These are phyloP conservation scores for Notocelia uddmanniana DNA, from an alignment of 2,888 invertebrate genomes.

Conservation along the genomic window DNA sequence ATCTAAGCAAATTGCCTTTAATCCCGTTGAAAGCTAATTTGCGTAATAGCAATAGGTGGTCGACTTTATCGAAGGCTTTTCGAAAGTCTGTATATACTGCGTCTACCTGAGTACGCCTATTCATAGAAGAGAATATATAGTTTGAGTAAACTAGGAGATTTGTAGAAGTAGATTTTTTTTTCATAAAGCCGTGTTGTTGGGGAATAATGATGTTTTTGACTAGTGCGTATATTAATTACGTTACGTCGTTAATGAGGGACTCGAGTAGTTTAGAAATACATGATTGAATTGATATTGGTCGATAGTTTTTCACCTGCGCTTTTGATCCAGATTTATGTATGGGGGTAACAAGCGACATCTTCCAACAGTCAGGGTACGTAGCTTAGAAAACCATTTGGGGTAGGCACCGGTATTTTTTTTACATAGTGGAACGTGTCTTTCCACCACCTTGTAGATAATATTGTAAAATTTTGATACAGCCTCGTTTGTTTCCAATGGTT, in stretches of 20 bases:
- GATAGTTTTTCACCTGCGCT: not conserved
- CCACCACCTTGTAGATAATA: not conserved
- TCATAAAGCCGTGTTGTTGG: constrained; percentile 41
- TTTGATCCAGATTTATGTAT: constrained; percentile 8
- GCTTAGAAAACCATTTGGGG: constrained; percentile 3
- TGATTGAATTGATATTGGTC: constrained; percentile 1
- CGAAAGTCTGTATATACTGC: too few relatives aligned
- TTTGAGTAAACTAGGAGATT: too few relatives aligned
- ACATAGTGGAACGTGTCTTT: not conserved
- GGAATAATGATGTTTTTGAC: not conserved
- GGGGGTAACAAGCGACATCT: not conserved
- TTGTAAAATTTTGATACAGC: not conserved
- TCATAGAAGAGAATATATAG: too few relatives aligned
- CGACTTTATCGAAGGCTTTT: too few relatives aligned
- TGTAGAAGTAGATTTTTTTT: constrained; percentile 4
- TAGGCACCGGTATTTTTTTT: not conserved
- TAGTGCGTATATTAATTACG: not conserved
- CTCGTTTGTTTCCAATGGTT: not conserved
- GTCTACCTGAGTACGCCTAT: too few relatives aligned
- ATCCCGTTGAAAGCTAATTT: too few relatives aligned
- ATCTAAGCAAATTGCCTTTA: too few relatives aligned
- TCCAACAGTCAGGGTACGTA: not conserved
- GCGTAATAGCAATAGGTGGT: too few relatives aligned
- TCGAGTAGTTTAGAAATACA: not conserved
- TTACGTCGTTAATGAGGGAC: constrained; percentile 2